These are phyloP conservation scores for Zaprionus inermis DNA, from an alignment of 1,140 invertebrate species.

Conservation along the genomic window DNA sequence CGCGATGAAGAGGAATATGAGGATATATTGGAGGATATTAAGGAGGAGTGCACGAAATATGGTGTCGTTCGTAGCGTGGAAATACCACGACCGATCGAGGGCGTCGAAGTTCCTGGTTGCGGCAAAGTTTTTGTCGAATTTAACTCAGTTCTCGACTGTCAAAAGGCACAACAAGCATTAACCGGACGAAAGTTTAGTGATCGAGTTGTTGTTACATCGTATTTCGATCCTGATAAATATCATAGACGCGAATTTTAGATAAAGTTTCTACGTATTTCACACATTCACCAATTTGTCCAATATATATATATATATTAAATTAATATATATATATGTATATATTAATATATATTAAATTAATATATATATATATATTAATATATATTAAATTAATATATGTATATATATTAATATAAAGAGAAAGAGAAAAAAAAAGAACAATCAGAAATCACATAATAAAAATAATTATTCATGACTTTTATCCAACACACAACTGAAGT, in stretches of 20 bases:
- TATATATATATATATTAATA: constrained; percentile 59
- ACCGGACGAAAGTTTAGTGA: constrained; percentile 99
- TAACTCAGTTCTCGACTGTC: constrained; percentile 97
- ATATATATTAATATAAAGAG: constrained; percentile 27
- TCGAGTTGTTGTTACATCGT: constrained; percentile 99
- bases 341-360: no score
- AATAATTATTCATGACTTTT: constrained; percentile 46
- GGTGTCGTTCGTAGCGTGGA: constrained; percentile 97
- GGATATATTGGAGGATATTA: constrained; percentile 99
- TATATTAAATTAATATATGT: no score
- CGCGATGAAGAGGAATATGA: constrained; percentile 99
- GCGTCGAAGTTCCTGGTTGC: constrained; percentile 98
- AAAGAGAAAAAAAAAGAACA: constrained; percentile 9
- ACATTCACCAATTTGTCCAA: constrained; percentile 62
- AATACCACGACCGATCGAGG: constrained; percentile 98
- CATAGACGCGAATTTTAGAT: constrained; percentile 98
- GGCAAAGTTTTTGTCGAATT: constrained; percentile 99
- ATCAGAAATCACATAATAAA: constrained; percentile 51
- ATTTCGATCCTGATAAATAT: constrained; percentile 99
- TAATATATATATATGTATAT: no score
- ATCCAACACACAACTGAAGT: constrained; percentile 30
- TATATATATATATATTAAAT: constrained; percentile 50
- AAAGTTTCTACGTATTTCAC: constrained; percentile 67
- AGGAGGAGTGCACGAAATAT: constrained; percentile 99
- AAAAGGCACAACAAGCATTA: constrained; percentile 98